These are phyloP conservation scores for Pseudomyrmex pallidus DNA, from an alignment of 1,140 invertebrate genomes.

Conservation along the genomic window DNA sequence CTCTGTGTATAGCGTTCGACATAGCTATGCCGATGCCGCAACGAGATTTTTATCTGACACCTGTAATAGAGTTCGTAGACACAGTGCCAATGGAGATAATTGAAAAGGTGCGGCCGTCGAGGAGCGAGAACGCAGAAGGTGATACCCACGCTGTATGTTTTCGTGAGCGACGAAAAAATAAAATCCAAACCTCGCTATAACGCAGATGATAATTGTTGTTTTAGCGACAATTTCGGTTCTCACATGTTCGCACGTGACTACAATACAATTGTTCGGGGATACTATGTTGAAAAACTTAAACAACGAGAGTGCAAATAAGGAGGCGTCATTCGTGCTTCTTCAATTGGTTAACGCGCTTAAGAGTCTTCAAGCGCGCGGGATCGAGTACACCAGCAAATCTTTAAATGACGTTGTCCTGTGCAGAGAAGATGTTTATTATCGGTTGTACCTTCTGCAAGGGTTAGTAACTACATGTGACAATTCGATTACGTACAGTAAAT, in stretches of 20 bases:
- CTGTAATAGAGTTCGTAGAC: constrained; percentile 92
- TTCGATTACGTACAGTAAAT: constrained; percentile 1
- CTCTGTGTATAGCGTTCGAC: constrained; percentile 89
- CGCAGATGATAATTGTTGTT: constrained; percentile 68
- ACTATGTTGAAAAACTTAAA: constrained; percentile 78
- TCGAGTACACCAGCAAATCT: constrained; percentile 90
- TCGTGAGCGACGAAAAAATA: neutral
- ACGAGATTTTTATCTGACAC: constrained; percentile 87
- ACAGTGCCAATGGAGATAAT: constrained; percentile 88
- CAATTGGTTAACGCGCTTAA: constrained; percentile 93
- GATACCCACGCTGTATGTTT: neutral
- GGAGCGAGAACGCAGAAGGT: constrained; percentile 89
- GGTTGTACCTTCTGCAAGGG: constrained; percentile 91
- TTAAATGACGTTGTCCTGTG: constrained; percentile 89
- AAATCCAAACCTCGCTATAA: neutral
- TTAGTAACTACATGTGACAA: constrained; percentile 77
- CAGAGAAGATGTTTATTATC: constrained; percentile 86
- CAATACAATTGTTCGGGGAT: constrained; percentile 88
- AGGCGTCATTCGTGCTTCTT: constrained; percentile 90
- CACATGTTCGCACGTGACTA: constrained; percentile 89
- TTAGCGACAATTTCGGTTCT: constrained; percentile 91
- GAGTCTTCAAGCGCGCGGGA: constrained; percentile 92
- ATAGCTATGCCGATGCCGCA: constrained; percentile 82
- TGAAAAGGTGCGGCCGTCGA: constrained; percentile 81
- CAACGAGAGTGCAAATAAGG: constrained; percentile 83